Percentiles rank a stretch among this genome's conserved stretches.
These are phyloP conservation scores for Watsonalla cultraria DNA, from an alignment of 2,888 invertebrate genomes.

Conservation along the genomic window DNA sequence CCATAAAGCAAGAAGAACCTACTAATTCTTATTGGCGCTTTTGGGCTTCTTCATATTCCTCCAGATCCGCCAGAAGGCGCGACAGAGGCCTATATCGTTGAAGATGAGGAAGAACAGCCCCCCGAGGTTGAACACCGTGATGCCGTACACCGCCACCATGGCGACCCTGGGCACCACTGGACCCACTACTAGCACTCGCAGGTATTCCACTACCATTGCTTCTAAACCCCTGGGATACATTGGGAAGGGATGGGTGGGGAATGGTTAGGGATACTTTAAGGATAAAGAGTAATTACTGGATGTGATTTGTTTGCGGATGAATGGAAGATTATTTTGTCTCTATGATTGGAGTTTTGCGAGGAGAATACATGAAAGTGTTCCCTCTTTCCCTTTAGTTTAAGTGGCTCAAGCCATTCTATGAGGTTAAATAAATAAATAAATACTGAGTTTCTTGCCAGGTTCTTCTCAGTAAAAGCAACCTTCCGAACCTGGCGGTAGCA, in stretches of 20 bases:
- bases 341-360: no score
- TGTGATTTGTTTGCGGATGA: slow-evolving; percentile 6
- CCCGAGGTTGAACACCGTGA: slow-evolving; percentile 83
- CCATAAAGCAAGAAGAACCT: neutral
- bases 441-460: no score
- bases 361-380: no score
- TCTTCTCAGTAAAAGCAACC: no score
- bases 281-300: no score
- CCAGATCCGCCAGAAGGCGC: slow-evolving; percentile 86
- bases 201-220: slow-evolving; percentile 87
- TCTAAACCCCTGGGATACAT: slow-evolving; percentile 86
- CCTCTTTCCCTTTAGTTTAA: no score
- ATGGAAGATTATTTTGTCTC: no score
- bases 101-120: slow-evolving; percentile 88
- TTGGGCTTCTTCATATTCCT: slow-evolving; percentile 51
- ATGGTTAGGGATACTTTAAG: slow-evolving; percentile 11
- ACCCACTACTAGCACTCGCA: slow-evolving; percentile 86
- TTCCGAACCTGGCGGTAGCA: no score
- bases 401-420: no score
- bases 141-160: slow-evolving; percentile 77
- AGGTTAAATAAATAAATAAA: no score
- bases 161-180: slow-evolving; percentile 83
- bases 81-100: slow-evolving; percentile 86
- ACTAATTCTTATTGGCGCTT: neutral
- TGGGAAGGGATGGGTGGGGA: slow-evolving; percentile 8